These are phyloP conservation scores for Rhea americana DNA, from an alignment of 2,113 vertebrate species.

Conservation along the genomic window DNA sequence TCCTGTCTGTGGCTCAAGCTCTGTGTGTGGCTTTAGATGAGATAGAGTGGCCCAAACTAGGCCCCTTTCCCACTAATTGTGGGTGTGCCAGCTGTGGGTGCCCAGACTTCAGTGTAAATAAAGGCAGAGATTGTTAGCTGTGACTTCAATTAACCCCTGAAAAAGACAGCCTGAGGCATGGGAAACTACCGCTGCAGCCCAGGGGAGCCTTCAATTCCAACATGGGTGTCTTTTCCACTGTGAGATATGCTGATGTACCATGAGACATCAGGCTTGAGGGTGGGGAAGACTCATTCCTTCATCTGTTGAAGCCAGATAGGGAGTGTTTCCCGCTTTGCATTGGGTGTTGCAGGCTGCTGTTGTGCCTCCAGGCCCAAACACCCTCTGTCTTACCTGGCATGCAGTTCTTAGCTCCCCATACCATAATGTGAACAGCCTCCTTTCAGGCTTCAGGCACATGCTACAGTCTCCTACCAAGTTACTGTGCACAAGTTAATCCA, in stretches of 20 bases:
- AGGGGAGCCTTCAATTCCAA: neutral
- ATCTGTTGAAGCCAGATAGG: fast-evolving
- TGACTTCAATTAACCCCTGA: neutral
- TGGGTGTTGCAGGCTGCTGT: neutral
- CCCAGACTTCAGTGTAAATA: neutral
- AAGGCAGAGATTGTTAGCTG: neutral
- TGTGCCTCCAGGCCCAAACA: neutral
- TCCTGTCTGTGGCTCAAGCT: neutral
- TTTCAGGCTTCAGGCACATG: fast-evolving
- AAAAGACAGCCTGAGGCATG: neutral
- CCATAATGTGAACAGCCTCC: neutral
- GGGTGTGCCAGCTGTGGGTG: neutral
- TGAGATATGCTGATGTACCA: fast-evolving
- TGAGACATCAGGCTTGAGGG: fast-evolving
- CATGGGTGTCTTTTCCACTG: neutral
- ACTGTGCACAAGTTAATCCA: fast-evolving
- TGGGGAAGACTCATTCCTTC: neutral
- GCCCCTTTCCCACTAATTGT: neutral
- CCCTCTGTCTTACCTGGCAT: too few species aligned
- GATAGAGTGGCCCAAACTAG: neutral
- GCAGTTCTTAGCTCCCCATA: neutral
- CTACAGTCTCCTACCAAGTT: neutral
- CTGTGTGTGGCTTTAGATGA: neutral
- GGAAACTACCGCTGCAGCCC: neutral
- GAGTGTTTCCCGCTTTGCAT: fast-evolving